These are phyloP conservation scores for Trissolcus japonicus DNA, from an alignment of 2,888 invertebrate genomes.

Conservation along the genomic window DNA sequence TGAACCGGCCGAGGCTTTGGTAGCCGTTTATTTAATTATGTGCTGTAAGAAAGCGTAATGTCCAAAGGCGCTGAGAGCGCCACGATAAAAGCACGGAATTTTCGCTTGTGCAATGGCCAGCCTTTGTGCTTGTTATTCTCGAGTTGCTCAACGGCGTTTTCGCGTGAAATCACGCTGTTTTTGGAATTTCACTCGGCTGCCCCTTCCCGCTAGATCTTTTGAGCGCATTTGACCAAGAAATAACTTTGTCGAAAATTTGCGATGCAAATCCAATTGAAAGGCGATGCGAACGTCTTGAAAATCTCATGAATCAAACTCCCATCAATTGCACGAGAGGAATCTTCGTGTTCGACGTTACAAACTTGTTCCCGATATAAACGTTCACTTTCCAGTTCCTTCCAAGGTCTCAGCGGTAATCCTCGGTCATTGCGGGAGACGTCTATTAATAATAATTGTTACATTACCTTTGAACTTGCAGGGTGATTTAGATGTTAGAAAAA, in stretches of 20 bases:
- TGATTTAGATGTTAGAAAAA: background rate
- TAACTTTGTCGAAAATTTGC: constrained; percentile 1
- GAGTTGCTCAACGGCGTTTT: constrained; percentile 24
- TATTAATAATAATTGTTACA: constrained; percentile 31
- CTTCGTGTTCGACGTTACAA: constrained; percentile 17
- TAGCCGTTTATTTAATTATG: constrained; percentile 55
- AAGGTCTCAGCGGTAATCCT: constrained; percentile 37
- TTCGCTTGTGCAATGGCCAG: constrained; percentile 31
- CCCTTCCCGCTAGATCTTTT: too few species aligned
- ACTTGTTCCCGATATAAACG: constrained; percentile 31
- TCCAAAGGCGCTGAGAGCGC: constrained; percentile 36
- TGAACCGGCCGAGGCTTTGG: constrained; percentile 30
- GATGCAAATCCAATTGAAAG: background rate
- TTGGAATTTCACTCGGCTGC: too few species aligned
- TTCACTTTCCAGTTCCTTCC: constrained; percentile 36
- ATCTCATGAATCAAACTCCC: background rate
- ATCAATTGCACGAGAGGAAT: constrained; percentile 15
- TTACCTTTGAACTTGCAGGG: constrained; percentile 24
- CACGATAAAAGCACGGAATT: constrained; percentile 49
- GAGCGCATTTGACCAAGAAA: too few species aligned
- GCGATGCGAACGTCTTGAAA: background rate
- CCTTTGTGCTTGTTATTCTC: constrained; percentile 53
- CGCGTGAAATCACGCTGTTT: constrained; percentile 1
- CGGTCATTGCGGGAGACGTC: constrained; percentile 49
- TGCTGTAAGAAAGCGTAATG: constrained; percentile 45